Conservation (phyloP, 2,888 invertebrate genomes). For the Thera obeliscata region DNA sequence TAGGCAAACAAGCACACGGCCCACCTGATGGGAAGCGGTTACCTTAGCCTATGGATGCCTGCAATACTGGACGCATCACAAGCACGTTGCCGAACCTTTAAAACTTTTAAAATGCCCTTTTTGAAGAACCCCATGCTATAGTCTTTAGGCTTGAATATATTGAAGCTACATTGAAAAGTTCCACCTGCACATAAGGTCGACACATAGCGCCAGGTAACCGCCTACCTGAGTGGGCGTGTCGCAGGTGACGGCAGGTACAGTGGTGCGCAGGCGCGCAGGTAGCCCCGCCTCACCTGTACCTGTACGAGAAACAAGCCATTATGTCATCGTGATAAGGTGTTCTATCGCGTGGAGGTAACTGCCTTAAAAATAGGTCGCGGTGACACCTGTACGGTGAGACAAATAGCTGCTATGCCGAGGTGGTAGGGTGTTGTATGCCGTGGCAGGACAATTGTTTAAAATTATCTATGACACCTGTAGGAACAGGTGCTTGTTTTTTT, state of each 20-base stretch:
- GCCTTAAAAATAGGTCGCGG: constrained; percentile 13
- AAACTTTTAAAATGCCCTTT: too few species aligned
- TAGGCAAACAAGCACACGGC: too few species aligned
- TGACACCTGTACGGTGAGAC: constrained; percentile 17
- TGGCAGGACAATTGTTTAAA: neutral
- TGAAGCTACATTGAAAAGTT: neutral
- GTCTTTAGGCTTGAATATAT: too few species aligned
- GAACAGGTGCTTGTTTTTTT: too few species aligned
- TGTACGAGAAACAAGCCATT: constrained; percentile 34
- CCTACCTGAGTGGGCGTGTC: constrained; percentile 51
- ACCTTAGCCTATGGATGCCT: too few species aligned
- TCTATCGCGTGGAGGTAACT: constrained; percentile 16
- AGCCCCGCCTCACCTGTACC: constrained; percentile 56
- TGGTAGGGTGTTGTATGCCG: constrained; percentile 7
- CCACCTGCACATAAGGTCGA: constrained; percentile 8
- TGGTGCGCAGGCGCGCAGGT: constrained; percentile 45
- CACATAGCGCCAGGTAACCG: constrained; percentile 35
- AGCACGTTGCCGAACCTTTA: too few species aligned
- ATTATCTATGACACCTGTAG: constrained; percentile 7
- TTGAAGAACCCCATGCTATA: too few species aligned
- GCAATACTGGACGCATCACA: too few species aligned
- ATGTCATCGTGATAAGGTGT: constrained; percentile 21
- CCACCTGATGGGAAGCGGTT: too few species aligned
- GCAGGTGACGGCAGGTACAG: constrained; percentile 46
- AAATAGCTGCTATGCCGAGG: constrained; percentile 1